These are phyloP conservation scores for Noctua fimbriata DNA, from an alignment of 2,888 invertebrate genomes.

Conservation along the genomic window DNA sequence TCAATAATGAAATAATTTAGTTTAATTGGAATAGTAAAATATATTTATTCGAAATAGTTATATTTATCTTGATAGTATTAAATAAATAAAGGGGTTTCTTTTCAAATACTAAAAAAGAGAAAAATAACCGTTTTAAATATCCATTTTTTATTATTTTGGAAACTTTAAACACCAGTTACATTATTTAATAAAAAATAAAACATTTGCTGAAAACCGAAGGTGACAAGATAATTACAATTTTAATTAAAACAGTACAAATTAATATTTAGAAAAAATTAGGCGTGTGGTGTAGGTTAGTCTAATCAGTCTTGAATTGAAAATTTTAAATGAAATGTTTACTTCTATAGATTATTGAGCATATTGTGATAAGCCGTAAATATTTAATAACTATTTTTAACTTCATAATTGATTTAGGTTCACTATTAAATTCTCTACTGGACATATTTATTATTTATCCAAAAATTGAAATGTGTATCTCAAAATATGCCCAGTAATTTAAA, in stretches of 20 bases:
- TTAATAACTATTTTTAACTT: slow-evolving; percentile 38
- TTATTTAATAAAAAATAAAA: neutral
- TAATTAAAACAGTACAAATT: slow-evolving; percentile 4
- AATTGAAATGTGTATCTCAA: slow-evolving; percentile 16
- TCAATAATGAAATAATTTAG: slow-evolving; percentile 27
- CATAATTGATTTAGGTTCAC: slow-evolving; percentile 47
- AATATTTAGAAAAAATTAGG: slow-evolving; percentile 42
- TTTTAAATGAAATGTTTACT: slow-evolving; percentile 70
- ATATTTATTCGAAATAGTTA: slow-evolving; percentile 8
- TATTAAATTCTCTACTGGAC: slow-evolving; percentile 35
- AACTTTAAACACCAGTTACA: neutral
- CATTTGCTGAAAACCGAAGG: no score
- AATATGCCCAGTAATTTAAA: slow-evolving; percentile 40
- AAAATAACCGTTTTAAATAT: neutral
- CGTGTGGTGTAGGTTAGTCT: slow-evolving; percentile 81
- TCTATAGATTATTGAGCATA: slow-evolving; percentile 79
- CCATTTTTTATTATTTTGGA: neutral
- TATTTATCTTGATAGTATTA: neutral
- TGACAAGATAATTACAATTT: slow-evolving; percentile 19
- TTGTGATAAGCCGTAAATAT: slow-evolving; percentile 73
- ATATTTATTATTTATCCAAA: slow-evolving; percentile 10
- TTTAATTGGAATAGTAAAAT: neutral
- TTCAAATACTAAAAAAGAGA: neutral
- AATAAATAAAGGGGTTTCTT: neutral
- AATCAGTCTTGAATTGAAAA: slow-evolving; percentile 89